Percentiles rank a stretch among this genome's conserved stretches.
Evolutionary conservation across 2,113 vertebrate genomes (phyloP).

Genomic region (Melospiza georgiana): DNA sequence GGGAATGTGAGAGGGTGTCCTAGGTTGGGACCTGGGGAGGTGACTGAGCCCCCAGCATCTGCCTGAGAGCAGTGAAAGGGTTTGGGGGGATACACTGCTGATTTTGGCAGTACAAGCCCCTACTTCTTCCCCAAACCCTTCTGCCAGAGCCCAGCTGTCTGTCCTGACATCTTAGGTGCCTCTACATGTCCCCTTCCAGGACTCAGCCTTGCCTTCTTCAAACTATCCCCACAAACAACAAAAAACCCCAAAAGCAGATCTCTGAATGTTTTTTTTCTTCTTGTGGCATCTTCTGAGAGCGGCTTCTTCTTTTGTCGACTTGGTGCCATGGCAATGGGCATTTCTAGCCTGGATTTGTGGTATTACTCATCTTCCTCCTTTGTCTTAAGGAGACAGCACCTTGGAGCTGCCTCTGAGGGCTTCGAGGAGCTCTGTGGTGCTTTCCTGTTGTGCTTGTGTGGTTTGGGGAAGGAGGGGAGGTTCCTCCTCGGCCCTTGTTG

Average conservation of each 20-base stretch:
- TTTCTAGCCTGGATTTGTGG: not conserved
- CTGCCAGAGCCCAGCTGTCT: not conserved
- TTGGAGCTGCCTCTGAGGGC: not conserved
- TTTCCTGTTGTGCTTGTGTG: not conserved
- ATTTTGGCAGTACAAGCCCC: not conserved
- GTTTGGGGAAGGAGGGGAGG: not conserved
- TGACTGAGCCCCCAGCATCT: not conserved
- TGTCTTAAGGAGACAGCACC: not conserved
- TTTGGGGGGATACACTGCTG: not conserved
- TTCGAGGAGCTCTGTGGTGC: rapidly evolving
- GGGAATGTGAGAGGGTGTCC: not conserved
- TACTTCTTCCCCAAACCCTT: not conserved
- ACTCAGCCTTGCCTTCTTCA: not conserved
- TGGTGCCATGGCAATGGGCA: not conserved
- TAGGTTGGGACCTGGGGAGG: not conserved
- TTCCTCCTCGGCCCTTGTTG: not conserved
- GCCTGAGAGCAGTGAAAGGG: not conserved
- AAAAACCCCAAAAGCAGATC: not conserved
- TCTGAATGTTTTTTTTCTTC: no score
- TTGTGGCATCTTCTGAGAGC: not conserved
- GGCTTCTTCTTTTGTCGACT: not conserved
- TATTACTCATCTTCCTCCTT: not conserved
- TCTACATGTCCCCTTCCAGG: rapidly evolving
- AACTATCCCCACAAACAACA: not conserved
- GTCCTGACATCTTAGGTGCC: not conserved